These are phyloP conservation scores for Lepidotrigona ventralis DNA, from an alignment of 1,140 invertebrate genomes.

Conservation along the genomic window DNA sequence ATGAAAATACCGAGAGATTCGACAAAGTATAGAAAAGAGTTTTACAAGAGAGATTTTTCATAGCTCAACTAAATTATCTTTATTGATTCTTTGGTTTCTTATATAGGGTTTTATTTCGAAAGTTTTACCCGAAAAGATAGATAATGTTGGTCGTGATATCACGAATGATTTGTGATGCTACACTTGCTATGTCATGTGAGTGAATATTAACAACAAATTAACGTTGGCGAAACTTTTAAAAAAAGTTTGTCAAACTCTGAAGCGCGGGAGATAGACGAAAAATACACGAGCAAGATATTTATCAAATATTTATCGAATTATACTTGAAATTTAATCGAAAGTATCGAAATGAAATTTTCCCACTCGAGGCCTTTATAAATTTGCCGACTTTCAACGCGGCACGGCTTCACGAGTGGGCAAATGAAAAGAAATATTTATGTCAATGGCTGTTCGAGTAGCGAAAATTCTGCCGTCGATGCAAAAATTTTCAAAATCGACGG, in stretches of 20 bases:
- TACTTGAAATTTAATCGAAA: neutral
- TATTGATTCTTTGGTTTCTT: too few relatives aligned
- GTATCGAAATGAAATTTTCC: neutral
- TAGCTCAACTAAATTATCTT: too few relatives aligned
- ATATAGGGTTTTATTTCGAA: too few relatives aligned
- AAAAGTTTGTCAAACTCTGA: neutral
- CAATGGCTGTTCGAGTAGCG: neutral
- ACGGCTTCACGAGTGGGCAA: neutral
- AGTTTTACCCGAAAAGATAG: too few relatives aligned
- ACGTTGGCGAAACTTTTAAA: too few relatives aligned
- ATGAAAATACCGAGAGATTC: too few relatives aligned
- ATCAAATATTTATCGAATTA: neutral
- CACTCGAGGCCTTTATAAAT: neutral
- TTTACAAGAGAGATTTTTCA: too few relatives aligned
- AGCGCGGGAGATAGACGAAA: neutral
- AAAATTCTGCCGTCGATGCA: neutral
- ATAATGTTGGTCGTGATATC: too few relatives aligned
- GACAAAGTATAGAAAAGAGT: too few relatives aligned
- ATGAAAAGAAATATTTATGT: neutral
- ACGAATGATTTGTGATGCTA: too few relatives aligned
- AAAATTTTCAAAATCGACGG: neutral
- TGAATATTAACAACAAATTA: too few relatives aligned
- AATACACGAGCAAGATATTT: neutral
- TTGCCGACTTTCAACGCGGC: neutral
- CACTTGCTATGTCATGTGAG: too few relatives aligned